phyloP scores from a whole-genome alignment of 2,797 vertebrate genomes.

The Diplodus sargus region DNA sequence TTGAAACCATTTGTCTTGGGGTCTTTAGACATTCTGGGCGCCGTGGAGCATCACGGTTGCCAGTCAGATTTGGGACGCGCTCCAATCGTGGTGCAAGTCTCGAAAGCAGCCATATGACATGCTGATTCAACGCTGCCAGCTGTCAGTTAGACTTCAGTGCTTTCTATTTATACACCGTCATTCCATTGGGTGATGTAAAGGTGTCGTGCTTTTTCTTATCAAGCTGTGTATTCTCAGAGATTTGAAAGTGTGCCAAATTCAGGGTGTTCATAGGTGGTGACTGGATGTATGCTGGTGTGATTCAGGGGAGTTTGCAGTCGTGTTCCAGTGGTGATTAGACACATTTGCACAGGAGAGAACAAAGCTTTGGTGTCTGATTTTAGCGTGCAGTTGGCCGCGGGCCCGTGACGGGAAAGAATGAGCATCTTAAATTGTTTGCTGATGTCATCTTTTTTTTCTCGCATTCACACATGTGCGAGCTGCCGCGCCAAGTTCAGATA shows the following conservation, averaged over 20 bases:
- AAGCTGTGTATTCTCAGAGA: conserved; percentile 11
- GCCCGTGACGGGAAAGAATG: conserved; percentile 10
- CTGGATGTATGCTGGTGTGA: conserved; percentile 12
- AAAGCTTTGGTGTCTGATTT: conserved; percentile 40
- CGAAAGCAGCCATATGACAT: conserved; percentile 46
- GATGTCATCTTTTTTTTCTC: conserved; percentile 10
- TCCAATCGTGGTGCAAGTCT: conserved; percentile 50
- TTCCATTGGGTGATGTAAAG: conserved; percentile 42
- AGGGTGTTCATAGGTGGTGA: conserved; percentile 2
- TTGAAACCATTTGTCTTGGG: conserved; percentile 59
- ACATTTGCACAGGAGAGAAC: conserved; percentile 29
- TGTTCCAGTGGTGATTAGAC: conserved; percentile 32
- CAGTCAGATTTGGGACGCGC: conserved; percentile 52
- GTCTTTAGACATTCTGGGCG: conserved; percentile 50
- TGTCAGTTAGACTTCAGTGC: conserved; percentile 50
- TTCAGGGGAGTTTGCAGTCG: conserved; percentile 23
- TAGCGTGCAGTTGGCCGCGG: conserved; percentile 18
- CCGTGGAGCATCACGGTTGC: conserved; percentile 52
- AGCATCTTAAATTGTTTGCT: conserved; percentile 28
- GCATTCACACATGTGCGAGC: conserved; percentile 6
- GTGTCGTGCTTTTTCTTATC: conserved; percentile 11
- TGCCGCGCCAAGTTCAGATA: conserved; percentile 17
- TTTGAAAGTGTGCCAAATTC: conserved; percentile 9
- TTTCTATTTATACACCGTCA: conserved; percentile 54
- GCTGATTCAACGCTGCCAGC: conserved; percentile 51